Evolutionary conservation across 2,113 vertebrate species (phyloP).

Genomic region (Malurus cyaneus): DNA sequence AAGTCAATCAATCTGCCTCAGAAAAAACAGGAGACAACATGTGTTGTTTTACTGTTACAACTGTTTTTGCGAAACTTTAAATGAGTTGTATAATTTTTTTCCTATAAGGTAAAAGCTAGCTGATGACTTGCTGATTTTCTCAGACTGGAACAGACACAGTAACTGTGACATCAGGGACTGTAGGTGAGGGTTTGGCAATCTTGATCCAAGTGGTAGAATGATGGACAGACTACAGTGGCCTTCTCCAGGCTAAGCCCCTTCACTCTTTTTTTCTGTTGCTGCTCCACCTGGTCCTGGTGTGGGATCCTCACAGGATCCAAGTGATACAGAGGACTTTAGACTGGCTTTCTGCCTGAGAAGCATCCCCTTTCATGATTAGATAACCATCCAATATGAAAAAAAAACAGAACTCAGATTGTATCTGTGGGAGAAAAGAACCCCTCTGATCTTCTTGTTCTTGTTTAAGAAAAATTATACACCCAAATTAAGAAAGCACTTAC

Average conservation of each 20-base stretch:
- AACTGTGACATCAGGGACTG: not conserved
- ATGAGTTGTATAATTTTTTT: not conserved
- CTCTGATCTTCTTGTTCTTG: not conserved
- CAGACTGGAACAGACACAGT: not conserved
- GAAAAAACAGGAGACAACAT: not conserved
- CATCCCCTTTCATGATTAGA: not conserved
- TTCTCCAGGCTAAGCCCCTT: not conserved
- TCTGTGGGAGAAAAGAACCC: not conserved
- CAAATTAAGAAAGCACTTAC: not conserved
- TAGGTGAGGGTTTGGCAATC: not conserved
- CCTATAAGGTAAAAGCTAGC: not conserved
- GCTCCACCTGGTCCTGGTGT: not conserved
- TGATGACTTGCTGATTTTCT: not conserved
- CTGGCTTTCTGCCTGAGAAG: not conserved
- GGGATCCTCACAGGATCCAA: not conserved
- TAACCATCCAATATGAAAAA: not conserved
- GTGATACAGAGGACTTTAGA: not conserved
- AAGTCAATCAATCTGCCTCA: not conserved
- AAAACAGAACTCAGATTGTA: not conserved
- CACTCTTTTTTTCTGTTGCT: not conserved
- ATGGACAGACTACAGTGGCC: too few relatives aligned
- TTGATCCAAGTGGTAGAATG: not conserved
- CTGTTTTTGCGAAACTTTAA: not conserved
- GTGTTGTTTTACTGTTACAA: not conserved
- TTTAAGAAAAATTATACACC: not conserved